Base-by-base conservation (phyloP, 2,113 vertebrate genomes). In the Polypterus bichir region DNA sequence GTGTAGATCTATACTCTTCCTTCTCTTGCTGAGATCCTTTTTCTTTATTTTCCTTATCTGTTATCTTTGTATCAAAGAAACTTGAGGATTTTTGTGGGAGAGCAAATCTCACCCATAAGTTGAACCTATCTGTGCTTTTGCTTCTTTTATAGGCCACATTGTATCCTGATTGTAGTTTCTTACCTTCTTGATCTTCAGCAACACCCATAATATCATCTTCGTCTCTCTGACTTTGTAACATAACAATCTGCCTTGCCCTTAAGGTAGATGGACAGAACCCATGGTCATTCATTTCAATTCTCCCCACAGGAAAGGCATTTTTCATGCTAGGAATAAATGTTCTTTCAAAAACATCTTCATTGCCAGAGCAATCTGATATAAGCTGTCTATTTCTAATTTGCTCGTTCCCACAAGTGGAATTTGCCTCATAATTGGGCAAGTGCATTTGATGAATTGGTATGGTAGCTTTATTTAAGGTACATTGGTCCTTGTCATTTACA, bases 81-180 rank as follows among this genome's bases (percentile, higher is more conserved):
- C 79, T 88, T 9, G 86, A 86, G 2, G 91, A 89, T 72, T 83
- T 90, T 10, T 92, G 89, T 6, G 89, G 90, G 68, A 83, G 84
- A 60, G 86, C 82, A 9, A 92, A 65, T 47, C 80, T 83, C 62
- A 85, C 83, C 55, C 69, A 79, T 45, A 93, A 75, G 57, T 81
- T 88, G 62, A 87, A 85, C 57, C 77, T 79, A 47, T 92, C 89
- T 0, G 75, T 69, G 51, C 8, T 81, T 77, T 81, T 89, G 62
- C 74, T 81, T 65, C 75, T 80, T 69, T 81, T 88, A 55, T 68
- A 66, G 10, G 71, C 69, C 44, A 73, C 79, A 48, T 51, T 68
- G 64, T 84, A 76, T 3, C 64, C 47, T 5, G 72, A 60, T 10
- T 72, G 67, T 0, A 68, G 69, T 60, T 68, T 74, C 65, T 61